Percentiles rank a stretch among this genome's conserved stretches.
phyloP scores from a whole-genome alignment of 2,888 invertebrate species.

The Caenorhabditis drosophilae region DNA sequence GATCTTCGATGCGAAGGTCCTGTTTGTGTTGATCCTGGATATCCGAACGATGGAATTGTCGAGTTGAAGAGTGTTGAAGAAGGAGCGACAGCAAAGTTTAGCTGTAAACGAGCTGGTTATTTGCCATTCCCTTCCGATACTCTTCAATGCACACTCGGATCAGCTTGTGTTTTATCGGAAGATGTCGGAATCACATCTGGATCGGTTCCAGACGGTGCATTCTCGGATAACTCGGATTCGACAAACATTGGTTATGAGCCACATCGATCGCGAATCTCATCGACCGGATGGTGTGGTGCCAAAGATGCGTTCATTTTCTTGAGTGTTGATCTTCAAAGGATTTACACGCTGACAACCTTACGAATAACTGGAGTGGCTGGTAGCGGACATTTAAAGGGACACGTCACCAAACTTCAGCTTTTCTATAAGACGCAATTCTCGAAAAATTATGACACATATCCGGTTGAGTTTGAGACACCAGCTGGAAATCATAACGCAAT shows the following conservation, averaged over 20 bases:
- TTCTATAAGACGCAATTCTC: conserved; percentile 93
- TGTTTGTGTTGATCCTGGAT: conserved; percentile 91
- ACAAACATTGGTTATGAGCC: conserved; percentile 74
- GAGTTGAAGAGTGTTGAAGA: conserved; percentile 76
- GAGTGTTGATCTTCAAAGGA: conserved; percentile 89
- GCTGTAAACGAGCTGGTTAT: conserved; percentile 81
- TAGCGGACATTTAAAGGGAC: conserved; percentile 74
- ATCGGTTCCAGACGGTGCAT: conserved; percentile 89
- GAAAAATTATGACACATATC: conserved; percentile 94
- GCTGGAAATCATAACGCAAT: conserved; percentile 85
- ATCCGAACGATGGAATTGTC: conserved; percentile 89
- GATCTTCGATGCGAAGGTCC: conserved; percentile 91
- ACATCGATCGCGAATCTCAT: conserved; percentile 62
- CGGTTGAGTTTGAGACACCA: conserved; percentile 78
- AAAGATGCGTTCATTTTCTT: conserved; percentile 90
- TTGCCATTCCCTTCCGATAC: conserved; percentile 61
- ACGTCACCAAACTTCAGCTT: conserved; percentile 93
- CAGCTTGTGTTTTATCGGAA: conserved; percentile 89
- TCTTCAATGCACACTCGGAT: conserved; percentile 74
- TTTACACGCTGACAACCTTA: conserved; percentile 77
- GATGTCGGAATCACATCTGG: conserved; percentile 90
- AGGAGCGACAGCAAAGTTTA: conserved; percentile 87
- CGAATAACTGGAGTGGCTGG: conserved; percentile 68
- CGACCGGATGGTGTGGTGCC: conserved; percentile 76
- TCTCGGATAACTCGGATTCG: conserved; percentile 80